These are phyloP conservation scores for Ailuropoda melanoleuca DNA, from an alignment of 2,113 vertebrate genomes.

Conservation along the genomic window DNA sequence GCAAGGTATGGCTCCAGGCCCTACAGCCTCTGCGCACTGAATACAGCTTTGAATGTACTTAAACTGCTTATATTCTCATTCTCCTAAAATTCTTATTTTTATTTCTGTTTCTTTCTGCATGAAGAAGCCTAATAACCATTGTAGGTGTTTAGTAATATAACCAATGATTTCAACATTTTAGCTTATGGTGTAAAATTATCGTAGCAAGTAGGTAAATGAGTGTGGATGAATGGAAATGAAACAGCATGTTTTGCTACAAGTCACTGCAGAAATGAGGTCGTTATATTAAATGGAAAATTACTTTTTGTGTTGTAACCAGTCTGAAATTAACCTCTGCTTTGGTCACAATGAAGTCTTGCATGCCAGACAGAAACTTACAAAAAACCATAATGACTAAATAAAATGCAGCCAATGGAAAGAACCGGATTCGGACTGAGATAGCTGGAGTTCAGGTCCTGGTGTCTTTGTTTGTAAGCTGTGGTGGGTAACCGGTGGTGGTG, in stretches of 20 bases:
- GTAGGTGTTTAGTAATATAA: constrained; percentile 62
- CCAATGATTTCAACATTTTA: constrained; percentile 70
- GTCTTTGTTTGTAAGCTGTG: background rate
- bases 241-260: constrained; percentile 70
- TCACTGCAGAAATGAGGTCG: constrained; percentile 63
- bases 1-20: background rate
- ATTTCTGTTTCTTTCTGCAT: constrained; percentile 73
- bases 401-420: background rate
- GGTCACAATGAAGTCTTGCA: constrained; percentile 44
- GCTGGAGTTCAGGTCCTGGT: background rate
- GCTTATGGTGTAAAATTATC: constrained; percentile 70
- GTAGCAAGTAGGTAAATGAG: constrained; percentile 66
- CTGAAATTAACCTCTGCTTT: constrained; percentile 69
- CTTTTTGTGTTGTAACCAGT: constrained; percentile 50
- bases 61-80: constrained; percentile 8
- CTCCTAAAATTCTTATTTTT: constrained; percentile 62
- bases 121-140: constrained; percentile 58
- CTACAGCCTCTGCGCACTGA: background rate
- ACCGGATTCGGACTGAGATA: background rate
- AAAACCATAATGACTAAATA: background rate
- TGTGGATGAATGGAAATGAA: constrained; percentile 55
- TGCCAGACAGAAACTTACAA: background rate
- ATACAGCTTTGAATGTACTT: background rate
- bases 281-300: constrained; percentile 74
- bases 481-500: too few species aligned